A percentile compares a stretch with the other conserved stretches of the same genome.
These are phyloP conservation scores for Drosophila lowei DNA, from an alignment of 1,140 invertebrate species.

Conservation along the genomic window DNA sequence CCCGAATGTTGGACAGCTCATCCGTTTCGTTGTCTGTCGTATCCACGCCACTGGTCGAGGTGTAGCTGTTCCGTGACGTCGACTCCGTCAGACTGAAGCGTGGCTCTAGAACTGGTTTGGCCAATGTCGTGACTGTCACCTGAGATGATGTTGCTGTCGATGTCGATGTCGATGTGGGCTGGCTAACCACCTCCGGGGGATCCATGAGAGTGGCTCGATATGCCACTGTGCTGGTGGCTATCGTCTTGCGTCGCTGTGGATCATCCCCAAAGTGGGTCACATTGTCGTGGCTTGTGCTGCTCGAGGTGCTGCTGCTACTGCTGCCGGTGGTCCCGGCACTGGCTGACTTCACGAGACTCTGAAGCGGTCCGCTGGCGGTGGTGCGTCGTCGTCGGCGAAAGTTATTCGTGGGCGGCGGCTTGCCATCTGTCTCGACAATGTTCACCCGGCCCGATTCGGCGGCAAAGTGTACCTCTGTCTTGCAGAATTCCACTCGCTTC, in stretches of 20 bases:
- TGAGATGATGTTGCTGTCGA: constrained; percentile 25
- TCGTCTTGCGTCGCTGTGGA: constrained; percentile 44
- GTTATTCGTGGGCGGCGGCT: constrained; percentile 91
- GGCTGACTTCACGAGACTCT: constrained; percentile 73
- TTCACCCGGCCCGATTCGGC: constrained; percentile 92
- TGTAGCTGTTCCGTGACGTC: constrained; percentile 67
- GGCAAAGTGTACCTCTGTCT: constrained; percentile 93
- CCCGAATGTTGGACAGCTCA: constrained; percentile 85
- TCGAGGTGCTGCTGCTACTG: constrained; percentile 5
- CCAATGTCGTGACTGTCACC: constrained; percentile 62
- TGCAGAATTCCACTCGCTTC: constrained; percentile 92
- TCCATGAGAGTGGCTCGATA: constrained; percentile 74
- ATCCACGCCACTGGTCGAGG: constrained; percentile 82
- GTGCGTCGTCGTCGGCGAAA: constrained; percentile 87
- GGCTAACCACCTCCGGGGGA: constrained; percentile 57
- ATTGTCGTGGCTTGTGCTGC: constrained; percentile 27
- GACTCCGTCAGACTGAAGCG: constrained; percentile 60
- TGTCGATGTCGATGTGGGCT: constrained; percentile 19
- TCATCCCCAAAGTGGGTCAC: constrained; percentile 74
- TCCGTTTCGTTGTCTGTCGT: constrained; percentile 82
- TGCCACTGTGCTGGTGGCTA: constrained; percentile 66
- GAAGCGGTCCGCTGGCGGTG: constrained; percentile 80
- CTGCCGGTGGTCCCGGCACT: constrained; percentile 37
- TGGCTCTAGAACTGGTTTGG: constrained; percentile 46
- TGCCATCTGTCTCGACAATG: constrained; percentile 93